Evolutionary conservation across 2,113 vertebrate species (phyloP), one percentile per base, ranked within the genome.

Genomic region (Triplophysa tibetana): DNA sequence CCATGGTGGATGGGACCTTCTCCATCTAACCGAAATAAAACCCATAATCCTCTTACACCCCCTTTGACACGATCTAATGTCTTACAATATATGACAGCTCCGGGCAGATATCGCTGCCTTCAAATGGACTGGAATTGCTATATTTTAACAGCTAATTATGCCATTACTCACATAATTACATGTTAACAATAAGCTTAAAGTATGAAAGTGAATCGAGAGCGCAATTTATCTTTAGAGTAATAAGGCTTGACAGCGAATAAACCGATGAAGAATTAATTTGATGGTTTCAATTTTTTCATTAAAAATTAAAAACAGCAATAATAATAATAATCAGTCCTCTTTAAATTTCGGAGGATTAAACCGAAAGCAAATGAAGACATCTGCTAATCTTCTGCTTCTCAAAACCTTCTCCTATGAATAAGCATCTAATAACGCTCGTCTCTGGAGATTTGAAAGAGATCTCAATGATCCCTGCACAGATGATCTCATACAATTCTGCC

Each of bases 1-100:
- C 98, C 98, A 0, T 99, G 97, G 87, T 99, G 98, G 62, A 97
- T 83, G 0, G 98, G 94, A 24, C 98, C 98, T 82, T 91, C 92
- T 81, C 96, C 97, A 67, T 96, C 98, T 99, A 88, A 75, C 58
- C 81, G 85, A 73, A 50, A 64, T 6, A 82, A 81, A 88, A 89
- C 80, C 86, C 63, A 56, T 41, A 77, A 61, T 78, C 61, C 52
- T 56, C 56, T 64, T 60, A 72, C 58, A 54, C 72, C 66, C 29
- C 3, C 82, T 85, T 63, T 78, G 72, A 86, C 87, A 85, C 84
- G 52, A 85, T 67, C 87, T 63, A 70, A 81, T 24, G 38, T 75
- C 54, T 52, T 11, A 63, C 81, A 77, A 81, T 83, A 56, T 26
- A 84, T 79, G 66, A 83, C 64, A 50, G 69, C 70, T 26, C 65